These are phyloP conservation scores for Caerostris extrusa DNA, from an alignment of 1,140 invertebrate genomes.

Conservation along the genomic window DNA sequence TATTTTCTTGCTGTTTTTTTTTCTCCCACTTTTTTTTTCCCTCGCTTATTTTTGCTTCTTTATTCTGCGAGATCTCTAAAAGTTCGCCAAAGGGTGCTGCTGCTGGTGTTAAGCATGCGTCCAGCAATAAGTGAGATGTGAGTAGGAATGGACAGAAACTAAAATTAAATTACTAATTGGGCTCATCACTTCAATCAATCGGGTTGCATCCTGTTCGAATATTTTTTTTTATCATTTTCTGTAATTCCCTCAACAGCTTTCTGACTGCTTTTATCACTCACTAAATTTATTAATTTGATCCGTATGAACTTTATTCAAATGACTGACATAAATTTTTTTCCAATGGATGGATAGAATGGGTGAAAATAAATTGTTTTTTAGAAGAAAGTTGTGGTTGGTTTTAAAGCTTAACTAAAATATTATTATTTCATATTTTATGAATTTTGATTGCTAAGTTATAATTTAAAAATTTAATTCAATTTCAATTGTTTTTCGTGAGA, in stretches of 20 bases:
- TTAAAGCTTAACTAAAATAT: too few species aligned
- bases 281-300: neutral
- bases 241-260: neutral
- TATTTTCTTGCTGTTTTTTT: slow-evolving; percentile 2
- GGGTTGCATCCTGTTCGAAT: neutral
- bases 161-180: slow-evolving; percentile 17
- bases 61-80: neutral
- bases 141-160: neutral
- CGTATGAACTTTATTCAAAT: neutral
- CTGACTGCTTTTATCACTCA: neutral
- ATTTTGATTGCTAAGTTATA: too few species aligned
- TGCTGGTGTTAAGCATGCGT: neutral
- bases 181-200: neutral
- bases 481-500: too few species aligned
- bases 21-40: neutral
- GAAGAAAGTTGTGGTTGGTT: too few species aligned
- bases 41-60: neutral
- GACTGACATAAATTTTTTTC: neutral
- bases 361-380: too few species aligned
- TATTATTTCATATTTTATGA: too few species aligned
- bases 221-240: neutral
- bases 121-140: neutral
- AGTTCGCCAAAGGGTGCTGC: neutral
- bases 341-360: too few species aligned
- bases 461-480: too few species aligned